Evolutionary conservation across 2,888 invertebrate species (phyloP).

Genomic region (Clitarchus hookeri): DNA sequence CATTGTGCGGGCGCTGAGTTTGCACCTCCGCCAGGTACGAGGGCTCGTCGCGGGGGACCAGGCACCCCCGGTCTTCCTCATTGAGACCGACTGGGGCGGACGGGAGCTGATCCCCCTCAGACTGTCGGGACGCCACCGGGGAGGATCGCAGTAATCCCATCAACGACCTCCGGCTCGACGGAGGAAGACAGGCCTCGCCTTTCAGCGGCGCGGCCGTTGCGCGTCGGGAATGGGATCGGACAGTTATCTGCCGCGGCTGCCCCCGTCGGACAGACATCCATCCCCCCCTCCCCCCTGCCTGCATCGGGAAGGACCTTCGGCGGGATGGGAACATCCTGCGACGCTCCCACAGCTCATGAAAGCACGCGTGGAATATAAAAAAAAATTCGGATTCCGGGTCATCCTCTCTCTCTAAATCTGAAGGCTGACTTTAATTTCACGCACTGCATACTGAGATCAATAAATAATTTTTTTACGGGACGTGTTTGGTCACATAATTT

Average conservation of each 20-base stretch:
- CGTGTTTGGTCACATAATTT: too few species aligned
- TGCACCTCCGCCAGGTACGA: not conserved
- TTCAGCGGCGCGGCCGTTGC: not conserved
- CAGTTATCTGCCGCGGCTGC: constrained; percentile 4
- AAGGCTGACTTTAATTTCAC: too few species aligned
- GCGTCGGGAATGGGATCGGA: not conserved
- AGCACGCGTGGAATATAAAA: too few species aligned
- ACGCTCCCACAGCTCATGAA: too few species aligned
- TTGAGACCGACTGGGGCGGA: not conserved
- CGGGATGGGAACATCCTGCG: too few species aligned
- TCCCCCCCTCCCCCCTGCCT: not conserved
- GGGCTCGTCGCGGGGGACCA: not conserved
- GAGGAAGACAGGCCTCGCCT: not conserved
- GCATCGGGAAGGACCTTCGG: not conserved
- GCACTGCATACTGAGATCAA: too few species aligned
- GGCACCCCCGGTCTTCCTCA: not conserved
- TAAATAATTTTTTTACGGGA: too few species aligned
- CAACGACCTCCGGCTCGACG: not conserved
- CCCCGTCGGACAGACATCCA: not conserved
- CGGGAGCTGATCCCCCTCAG: not conserved
- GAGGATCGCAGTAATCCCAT: not conserved
- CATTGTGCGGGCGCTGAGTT: not conserved
- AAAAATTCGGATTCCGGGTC: too few species aligned
- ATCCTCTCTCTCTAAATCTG: too few species aligned
- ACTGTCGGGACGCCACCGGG: not conserved